phyloP scores from a whole-genome alignment of 2,888 invertebrate genomes.

The Pharmacophagus antenor region DNA sequence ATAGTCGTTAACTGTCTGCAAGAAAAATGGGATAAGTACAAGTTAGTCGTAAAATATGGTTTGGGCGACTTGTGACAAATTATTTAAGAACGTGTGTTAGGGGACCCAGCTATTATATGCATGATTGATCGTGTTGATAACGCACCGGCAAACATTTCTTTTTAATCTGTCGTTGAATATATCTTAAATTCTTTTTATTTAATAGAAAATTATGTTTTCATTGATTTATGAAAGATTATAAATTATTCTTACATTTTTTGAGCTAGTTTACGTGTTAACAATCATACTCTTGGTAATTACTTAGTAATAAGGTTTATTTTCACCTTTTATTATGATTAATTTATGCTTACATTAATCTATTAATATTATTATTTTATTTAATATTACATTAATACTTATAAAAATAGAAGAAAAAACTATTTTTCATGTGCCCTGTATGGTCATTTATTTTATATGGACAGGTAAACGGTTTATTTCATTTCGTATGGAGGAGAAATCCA shows the following conservation, averaged over 20 bases:
- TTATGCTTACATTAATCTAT: no score
- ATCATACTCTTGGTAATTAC: no score
- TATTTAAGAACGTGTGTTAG: conserved; percentile 78
- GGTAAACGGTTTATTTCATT: conserved; percentile 53
- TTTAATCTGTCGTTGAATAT: background rate
- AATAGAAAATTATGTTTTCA: background rate
- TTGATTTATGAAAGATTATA: no score
- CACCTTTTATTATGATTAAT: no score
- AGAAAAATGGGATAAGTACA: conserved; percentile 57
- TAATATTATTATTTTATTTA: no score
- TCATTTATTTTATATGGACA: no score
- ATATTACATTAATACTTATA: background rate
- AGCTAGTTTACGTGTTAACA: no score
- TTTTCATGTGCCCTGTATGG: no score
- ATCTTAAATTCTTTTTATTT: background rate
- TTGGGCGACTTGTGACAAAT: conserved; percentile 75
- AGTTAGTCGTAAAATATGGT: conserved; percentile 45
- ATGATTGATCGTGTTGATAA: conserved; percentile 74
- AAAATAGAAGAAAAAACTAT: no score
- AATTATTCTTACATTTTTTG: no score
- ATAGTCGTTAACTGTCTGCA: conserved; percentile 48
- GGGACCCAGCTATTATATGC: conserved; percentile 68
- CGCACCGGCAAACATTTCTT: conserved; percentile 56
- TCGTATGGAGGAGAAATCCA: conserved; percentile 70
- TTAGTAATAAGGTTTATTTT: no score